phyloP scores from a whole-genome alignment of 2,888 invertebrate species.

The Herminia tarsipennalis region DNA sequence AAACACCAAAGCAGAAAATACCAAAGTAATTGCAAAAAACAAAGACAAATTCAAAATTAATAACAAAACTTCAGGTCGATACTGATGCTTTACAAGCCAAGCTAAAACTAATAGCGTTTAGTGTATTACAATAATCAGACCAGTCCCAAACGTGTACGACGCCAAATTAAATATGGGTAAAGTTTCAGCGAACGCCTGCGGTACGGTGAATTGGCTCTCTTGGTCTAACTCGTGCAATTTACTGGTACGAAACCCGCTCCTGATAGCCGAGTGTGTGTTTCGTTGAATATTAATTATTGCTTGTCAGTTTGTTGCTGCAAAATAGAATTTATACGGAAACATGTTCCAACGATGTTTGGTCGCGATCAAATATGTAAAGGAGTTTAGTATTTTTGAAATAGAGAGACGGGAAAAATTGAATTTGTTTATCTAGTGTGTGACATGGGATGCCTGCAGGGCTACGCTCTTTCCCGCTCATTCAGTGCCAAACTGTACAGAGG shows the following conservation, averaged over 20 bases:
- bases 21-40: not conserved
- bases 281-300: constrained; percentile 48
- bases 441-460: no score
- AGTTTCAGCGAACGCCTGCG: constrained; percentile 41
- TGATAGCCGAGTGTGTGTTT: constrained; percentile 45
- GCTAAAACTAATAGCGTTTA: constrained; percentile 39
- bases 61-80: constrained; percentile 30
- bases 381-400: constrained; percentile 5
- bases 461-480: no score
- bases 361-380: constrained; percentile 20
- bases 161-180: constrained; percentile 52
- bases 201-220: constrained; percentile 17
- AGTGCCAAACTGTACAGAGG: no score
- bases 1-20: not conserved
- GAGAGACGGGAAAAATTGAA: no score
- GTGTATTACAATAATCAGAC: constrained; percentile 44
- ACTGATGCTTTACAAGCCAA: constrained; percentile 33
- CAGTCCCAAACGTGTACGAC: constrained; percentile 27
- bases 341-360: constrained; percentile 18
- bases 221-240: constrained; percentile 43
- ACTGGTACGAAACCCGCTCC: constrained; percentile 31
- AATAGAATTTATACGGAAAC: constrained; percentile 31
- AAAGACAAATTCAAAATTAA: not conserved
- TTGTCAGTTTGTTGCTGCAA: constrained; percentile 41
- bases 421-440: no score